Conservation (phyloP, 2,888 invertebrate species). For the Nasonia oneida region DNA sequence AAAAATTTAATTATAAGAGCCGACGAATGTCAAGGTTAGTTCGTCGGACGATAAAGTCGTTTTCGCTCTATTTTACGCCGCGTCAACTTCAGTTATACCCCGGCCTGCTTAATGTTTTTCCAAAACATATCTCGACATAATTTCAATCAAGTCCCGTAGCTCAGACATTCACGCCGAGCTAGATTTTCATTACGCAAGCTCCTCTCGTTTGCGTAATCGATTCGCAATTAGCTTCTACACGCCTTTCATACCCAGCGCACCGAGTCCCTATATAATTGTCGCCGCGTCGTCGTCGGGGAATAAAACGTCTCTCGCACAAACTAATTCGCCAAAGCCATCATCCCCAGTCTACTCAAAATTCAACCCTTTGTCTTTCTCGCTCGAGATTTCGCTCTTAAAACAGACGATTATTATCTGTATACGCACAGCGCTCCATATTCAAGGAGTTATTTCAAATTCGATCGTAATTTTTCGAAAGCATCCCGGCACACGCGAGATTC, state of each 20-base stretch:
- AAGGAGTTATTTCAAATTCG: neutral
- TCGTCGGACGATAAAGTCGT: constrained; percentile 7
- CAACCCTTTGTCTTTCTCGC: neutral
- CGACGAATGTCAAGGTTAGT: constrained; percentile 45
- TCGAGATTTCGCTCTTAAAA: neutral
- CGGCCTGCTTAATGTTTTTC: neutral
- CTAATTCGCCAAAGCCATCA: neutral
- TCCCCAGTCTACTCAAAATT: neutral
- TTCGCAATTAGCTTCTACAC: too few species aligned
- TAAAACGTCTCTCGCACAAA: neutral
- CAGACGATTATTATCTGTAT: neutral
- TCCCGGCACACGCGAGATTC: neutral
- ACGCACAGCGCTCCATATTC: too few species aligned
- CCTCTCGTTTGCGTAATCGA: too few species aligned
- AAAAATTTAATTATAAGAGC: too few species aligned
- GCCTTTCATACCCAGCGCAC: too few species aligned
- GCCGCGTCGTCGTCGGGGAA: neutral
- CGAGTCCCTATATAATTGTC: too few species aligned
- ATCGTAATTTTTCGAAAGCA: neutral
- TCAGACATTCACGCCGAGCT: too few species aligned
- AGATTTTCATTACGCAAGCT: too few species aligned
- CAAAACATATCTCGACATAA: too few species aligned
- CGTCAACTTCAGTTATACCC: neutral
- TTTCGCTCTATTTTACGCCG: neutral
- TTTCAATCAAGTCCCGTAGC: too few species aligned